Base-by-base conservation (phyloP, 2,888 invertebrate species). In the Cataglyphis albicans region DNA sequence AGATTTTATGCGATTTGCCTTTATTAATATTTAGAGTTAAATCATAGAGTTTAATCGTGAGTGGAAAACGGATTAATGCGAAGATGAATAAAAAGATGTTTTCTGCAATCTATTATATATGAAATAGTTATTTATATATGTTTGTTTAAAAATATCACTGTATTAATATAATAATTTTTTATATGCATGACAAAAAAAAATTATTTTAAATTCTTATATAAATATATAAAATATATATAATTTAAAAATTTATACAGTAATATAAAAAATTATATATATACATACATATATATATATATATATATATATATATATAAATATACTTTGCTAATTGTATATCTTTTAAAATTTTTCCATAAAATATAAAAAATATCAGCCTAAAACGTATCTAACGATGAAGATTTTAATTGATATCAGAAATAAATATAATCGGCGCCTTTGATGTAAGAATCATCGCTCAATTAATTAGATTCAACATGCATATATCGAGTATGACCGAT, bases 391-490 rank as follows among this genome's bases (percentile, higher is more conserved):
- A 38, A 59, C 15, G 38, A 38, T 5, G 12, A 32, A 15, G 15
- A n/a, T n/a, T 41, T 41, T 74, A 74, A 41, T 29, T 41, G 44
- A 48, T 63, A 44, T 3, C 21, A 74, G 41, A 74, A 38, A 41
- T 44, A 25, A 35, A 35, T 35, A 48, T 25, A 18, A 10, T 80
- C 75, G 74, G 74, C 41, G 12, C 21, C 57, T 70, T n/a, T 83
- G 74, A 74, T 75, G 52, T 74, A 74, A 72, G 52, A 64, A 74
- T 83, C 68, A 44, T 73, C 78, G 21, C 48, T 35, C 35, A 48
- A 29, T 65, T 81, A 85, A 85, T 85, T 72, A 75, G 29, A 63
- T 29, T 29, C 48, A 35, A 29, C 38, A 32, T 59, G 65, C 59
- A 12, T 25, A 12, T 25, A 38, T 63, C 12, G 25, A 65, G 38